phyloP scores from a whole-genome alignment of 2,888 invertebrate species.

The Gastrophysa polygoni region DNA sequence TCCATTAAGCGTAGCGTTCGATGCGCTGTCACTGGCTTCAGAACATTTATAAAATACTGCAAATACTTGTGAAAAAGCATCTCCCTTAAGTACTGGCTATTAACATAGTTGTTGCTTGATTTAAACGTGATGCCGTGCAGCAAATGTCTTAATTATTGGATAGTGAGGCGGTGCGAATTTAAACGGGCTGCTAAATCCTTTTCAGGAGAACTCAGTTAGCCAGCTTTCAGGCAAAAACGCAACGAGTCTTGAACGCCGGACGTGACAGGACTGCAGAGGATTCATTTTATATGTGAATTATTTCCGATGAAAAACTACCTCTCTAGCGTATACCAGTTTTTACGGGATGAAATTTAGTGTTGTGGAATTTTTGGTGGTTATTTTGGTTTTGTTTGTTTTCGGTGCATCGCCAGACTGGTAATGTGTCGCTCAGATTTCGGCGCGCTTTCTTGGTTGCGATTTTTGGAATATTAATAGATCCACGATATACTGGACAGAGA shows the following conservation, averaged over 20 bases:
- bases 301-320: conserved; percentile 54
- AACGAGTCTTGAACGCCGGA: conserved; percentile 51
- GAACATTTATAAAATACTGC: conserved; percentile 45
- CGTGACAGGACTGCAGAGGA: conserved; percentile 53
- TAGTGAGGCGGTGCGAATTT: conserved; percentile 57
- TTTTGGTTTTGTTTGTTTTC: conserved; percentile 36
- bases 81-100: conserved; percentile 53
- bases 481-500: background rate
- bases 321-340: conserved; percentile 52
- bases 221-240: conserved; percentile 51
- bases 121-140: conserved; percentile 58
- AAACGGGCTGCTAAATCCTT: conserved; percentile 59
- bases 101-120: conserved; percentile 59
- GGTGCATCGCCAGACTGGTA: conserved; percentile 38
- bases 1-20: background rate
- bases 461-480: conserved; percentile 5
- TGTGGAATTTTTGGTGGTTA: conserved; percentile 52
- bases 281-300: conserved; percentile 55
- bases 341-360: conserved; percentile 52
- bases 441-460: background rate
- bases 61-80: conserved; percentile 54
- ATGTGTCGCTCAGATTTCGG: conserved; percentile 27
- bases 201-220: conserved; percentile 56
- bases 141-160: conserved; percentile 60
- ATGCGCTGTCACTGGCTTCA: conserved; percentile 21